Base-by-base conservation (phyloP, 2,797 vertebrate species). In the Stomatorhinus walkeri region DNA sequence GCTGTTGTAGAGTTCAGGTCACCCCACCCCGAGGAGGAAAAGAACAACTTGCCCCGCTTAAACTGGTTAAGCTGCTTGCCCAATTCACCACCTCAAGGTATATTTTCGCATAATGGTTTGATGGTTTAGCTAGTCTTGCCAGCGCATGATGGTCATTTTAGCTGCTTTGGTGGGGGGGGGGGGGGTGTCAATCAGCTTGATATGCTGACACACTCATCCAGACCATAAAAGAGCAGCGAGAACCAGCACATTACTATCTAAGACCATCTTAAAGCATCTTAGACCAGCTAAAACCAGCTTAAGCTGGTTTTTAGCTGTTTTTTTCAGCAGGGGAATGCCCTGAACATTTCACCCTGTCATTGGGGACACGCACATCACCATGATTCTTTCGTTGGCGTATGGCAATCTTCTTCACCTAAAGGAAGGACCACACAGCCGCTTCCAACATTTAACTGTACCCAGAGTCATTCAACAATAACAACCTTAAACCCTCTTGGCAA, bases 1-100 rank as follows among this genome's bases (percentile, higher is more conserved):
- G 89, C 88, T 90, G 91, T 88, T 88, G 87, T 87, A 91, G 87
- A 91, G 91, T 93, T 92, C 91, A 92, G 90, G 68, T 61, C n/a
- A 79, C 90, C 89, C 87, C 89, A 88, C 85, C 85, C 68, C 12
- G 54, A 22, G 22, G 28, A 83, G 87, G 87, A 52, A 90, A 64
- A 14, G 22, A 61, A 24, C 22, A 10, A 10, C 59, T 24, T 24
- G 9, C 2, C 22, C 59, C 0, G 2, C n/a, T 10, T 61, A 61
- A 61, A 10, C 8, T 24, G 59, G 59, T 9, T 24, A 1, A 24
- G 54, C 54, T 22, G 54, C 54, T 59, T 22, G 16, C n/a, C 22
- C 56, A 61, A 24, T 68, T 64, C 1, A 64, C 59, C 22, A 64
- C 22, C 61, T 28, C 8, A 28, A 24, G 59, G 22, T 64, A 64